Evolutionary conservation across 64 coral and sea anemone species (phyloP).

Genomic region (Montipora capricornis): DNA sequence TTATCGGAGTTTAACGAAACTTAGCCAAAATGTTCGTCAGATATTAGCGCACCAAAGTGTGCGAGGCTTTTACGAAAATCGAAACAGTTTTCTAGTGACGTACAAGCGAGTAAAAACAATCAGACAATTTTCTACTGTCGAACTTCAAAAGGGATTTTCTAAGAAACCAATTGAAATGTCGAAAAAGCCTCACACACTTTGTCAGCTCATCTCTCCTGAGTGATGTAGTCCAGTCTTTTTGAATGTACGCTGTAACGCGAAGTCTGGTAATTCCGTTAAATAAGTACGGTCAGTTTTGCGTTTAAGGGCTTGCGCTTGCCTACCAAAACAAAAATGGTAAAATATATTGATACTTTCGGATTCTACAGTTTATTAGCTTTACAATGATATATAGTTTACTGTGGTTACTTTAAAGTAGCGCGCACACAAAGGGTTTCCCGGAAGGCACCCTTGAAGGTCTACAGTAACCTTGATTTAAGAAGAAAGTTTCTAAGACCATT

Average conservation of each 20-base stretch:
- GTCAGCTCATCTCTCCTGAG: not conserved
- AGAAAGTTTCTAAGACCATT: too few relatives aligned
- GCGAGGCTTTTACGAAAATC: not conserved
- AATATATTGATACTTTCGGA: not conserved
- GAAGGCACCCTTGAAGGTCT: not conserved
- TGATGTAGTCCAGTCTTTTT: slow-evolving; percentile 22
- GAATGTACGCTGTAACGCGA: not conserved
- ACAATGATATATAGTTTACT: not conserved
- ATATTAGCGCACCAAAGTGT: slow-evolving; percentile 20
- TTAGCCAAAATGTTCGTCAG: slow-evolving; percentile 14
- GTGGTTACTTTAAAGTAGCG: slow-evolving; percentile 9
- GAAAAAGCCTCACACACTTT: not conserved
- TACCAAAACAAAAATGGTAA: slow-evolving; percentile 26
- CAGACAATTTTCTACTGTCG: not conserved
- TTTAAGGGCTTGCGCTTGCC: not conserved
- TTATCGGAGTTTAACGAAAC: slow-evolving; percentile 21
- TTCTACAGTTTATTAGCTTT: not conserved
- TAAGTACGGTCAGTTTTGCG: not conserved
- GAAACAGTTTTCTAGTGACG: not conserved
- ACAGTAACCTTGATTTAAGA: not conserved
- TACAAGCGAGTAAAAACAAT: not conserved
- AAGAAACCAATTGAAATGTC: not conserved
- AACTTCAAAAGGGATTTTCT: slow-evolving; percentile 17
- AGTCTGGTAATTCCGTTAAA: slow-evolving; percentile 2
- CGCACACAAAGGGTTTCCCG: not conserved